Evolutionary conservation across 2,888 invertebrate genomes (phyloP).

Genomic region (Oegoconia quadripuncta): DNA sequence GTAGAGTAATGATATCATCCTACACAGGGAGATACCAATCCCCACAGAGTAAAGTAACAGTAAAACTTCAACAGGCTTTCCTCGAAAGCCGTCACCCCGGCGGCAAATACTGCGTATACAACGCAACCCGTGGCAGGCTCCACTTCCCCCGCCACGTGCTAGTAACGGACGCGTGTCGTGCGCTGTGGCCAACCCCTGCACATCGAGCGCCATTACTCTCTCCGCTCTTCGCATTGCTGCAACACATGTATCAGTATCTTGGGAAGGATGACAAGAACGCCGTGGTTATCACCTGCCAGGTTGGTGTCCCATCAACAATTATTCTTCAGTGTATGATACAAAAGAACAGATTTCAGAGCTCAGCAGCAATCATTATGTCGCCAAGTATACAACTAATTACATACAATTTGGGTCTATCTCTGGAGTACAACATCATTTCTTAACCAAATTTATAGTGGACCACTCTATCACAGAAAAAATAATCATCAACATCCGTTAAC

Average conservation of each 20-base stretch:
- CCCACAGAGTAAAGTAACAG: too few relatives aligned
- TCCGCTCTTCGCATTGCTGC: constrained; percentile 89
- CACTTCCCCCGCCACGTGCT: constrained; percentile 78
- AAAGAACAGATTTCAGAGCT: too few relatives aligned
- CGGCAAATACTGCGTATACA: constrained; percentile 90
- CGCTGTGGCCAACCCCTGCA: constrained; percentile 82
- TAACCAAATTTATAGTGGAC: too few relatives aligned
- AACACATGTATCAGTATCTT: constrained; percentile 93
- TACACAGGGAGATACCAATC: too few relatives aligned
- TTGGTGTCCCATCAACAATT: constrained; percentile 52
- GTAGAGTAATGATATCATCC: too few relatives aligned
- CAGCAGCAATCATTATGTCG: too few relatives aligned
- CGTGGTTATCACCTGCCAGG: constrained; percentile 90
- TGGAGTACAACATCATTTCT: too few relatives aligned
- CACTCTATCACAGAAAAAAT: too few relatives aligned
- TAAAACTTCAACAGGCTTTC: constrained; percentile 77
- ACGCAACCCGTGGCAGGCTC: constrained; percentile 81
- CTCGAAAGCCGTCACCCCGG: constrained; percentile 88
- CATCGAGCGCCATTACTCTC: constrained; percentile 88
- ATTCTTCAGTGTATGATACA: too few relatives aligned
- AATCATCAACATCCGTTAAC: too few relatives aligned
- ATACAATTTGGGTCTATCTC: too few relatives aligned
- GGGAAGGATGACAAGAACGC: constrained; percentile 90
- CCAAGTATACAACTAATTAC: too few relatives aligned
- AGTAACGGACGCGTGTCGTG: constrained; percentile 77